phyloP scores from a whole-genome alignment of 2,888 invertebrate species.

The Mimas tiliae region DNA sequence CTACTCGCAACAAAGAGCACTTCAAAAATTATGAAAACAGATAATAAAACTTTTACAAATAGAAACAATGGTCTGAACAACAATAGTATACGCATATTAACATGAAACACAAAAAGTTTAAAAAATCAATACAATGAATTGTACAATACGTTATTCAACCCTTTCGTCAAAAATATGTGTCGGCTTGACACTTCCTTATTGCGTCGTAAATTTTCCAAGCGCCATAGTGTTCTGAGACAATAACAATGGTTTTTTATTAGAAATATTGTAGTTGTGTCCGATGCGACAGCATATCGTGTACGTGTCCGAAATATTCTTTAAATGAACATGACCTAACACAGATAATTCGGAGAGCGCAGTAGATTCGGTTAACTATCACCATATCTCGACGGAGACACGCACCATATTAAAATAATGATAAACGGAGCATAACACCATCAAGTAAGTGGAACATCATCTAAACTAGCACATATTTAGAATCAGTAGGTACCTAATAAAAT shows the following conservation, averaged over 20 bases:
- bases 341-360: conserved; percentile 4
- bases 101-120: conserved; percentile 41
- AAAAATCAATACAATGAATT: conserved; percentile 66
- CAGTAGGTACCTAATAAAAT: not conserved
- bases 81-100: conserved; percentile 70
- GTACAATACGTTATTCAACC: conserved; percentile 78
- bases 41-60: conserved; percentile 63
- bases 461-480: not conserved
- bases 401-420: not conserved
- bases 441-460: conserved; percentile 15
- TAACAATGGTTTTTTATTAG: conserved; percentile 50
- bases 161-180: conserved; percentile 80
- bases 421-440: not conserved
- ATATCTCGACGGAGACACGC: not conserved
- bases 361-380: not conserved
- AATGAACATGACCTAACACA: conserved; percentile 6
- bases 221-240: conserved; percentile 57
- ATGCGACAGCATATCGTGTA: conserved; percentile 39
- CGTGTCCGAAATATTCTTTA: conserved; percentile 42
- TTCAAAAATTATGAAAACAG: conserved; percentile 75
- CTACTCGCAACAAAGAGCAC: conserved; percentile 49
- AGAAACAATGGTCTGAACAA: conserved; percentile 69
- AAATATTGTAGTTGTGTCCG: conserved; percentile 44
- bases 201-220: conserved; percentile 75
- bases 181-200: conserved; percentile 80